Conservation (phyloP, 1,140 invertebrate genomes). For the Heterodera carotae region DNA sequence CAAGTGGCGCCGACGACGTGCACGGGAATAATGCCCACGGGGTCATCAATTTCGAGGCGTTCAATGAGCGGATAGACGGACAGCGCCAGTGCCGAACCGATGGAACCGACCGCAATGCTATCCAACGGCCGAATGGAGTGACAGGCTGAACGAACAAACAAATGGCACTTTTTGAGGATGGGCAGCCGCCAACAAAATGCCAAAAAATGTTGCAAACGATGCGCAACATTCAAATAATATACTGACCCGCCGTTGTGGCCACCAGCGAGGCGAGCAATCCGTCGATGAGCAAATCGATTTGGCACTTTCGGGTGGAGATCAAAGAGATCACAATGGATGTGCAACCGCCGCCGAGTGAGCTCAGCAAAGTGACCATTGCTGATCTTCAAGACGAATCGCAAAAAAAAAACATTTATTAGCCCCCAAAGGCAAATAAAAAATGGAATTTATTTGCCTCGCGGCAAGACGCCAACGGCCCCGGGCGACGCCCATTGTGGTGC, state of each 20-base stretch:
- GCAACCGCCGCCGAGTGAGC: conserved; percentile 82
- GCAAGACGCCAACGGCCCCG: conserved; percentile 82
- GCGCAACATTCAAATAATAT: not conserved
- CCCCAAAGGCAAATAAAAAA: too few species aligned
- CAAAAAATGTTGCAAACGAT: conserved; percentile 17
- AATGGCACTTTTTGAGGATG: too few species aligned
- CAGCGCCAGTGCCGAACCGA: conserved; percentile 62
- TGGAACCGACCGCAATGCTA: conserved; percentile 61
- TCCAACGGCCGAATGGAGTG: conserved; percentile 61
- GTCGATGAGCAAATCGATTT: conserved; percentile 65
- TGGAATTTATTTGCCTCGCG: conserved; percentile 70
- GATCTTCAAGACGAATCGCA: conserved; percentile 70
- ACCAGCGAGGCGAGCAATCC: conserved; percentile 64
- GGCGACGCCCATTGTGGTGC: conserved; percentile 72
- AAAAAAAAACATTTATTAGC: too few species aligned
- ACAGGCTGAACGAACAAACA: conserved; percentile 49
- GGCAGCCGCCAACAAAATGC: conserved; percentile 22
- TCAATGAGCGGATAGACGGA: conserved; percentile 63
- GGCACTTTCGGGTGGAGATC: conserved; percentile 53
- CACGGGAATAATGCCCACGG: conserved; percentile 67
- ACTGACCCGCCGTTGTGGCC: conserved; percentile 49
- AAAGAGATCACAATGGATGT: conserved; percentile 74
- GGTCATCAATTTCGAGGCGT: conserved; percentile 65
- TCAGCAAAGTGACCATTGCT: conserved; percentile 84
- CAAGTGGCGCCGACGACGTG: conserved; percentile 66